Base-by-base conservation (phyloP, 2,888 invertebrate species). In the Acronicta psi region DNA sequence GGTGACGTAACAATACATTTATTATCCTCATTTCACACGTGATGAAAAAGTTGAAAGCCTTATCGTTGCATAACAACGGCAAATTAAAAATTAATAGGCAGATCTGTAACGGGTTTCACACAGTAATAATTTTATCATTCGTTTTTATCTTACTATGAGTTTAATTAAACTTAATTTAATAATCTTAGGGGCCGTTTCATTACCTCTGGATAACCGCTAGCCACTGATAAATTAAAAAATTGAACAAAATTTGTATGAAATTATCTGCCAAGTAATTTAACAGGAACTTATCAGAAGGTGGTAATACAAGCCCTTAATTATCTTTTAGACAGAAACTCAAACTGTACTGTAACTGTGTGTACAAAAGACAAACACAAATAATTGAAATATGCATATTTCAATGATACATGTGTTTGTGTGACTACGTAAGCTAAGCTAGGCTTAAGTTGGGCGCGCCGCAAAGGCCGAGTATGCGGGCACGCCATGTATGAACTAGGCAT, bases 1-100 rank as follows among this genome's bases (percentile, higher is more conserved):
- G 17, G 40, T 74, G 66, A 69, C 55, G 71, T 68, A 78, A 82
- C 77, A 79, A 79, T 70, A 59, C 42, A 59, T 73, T 66, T 54
- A 65, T 65, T 51, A 50, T 49, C 68, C 31, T 51, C n/a, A 70
- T 71, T 72, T 75, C 76, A 59, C 77, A 79, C 66, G 58, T 44
- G 46, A 54, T 14, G 40, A 44, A 58, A 37, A 10, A 62, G 66
- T 68, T 59, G 75, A 82, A 80, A 83, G 72, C 69, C 57, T 59
- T 57, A 49, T 20, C 59, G 51, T 81, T 79, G 71, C 51, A 57
- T 76, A 75, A 57, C 58, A 71, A 77, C 46, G 44, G 42, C 52
- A 62, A 51, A 62, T 69, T 53, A 59, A 71, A 41, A 50, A 44
- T 44, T 55, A 64, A 60, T 67, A 60, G 41, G 16, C 36, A 57